Base-by-base conservation (phyloP, 2,888 invertebrate species). In the Baronia brevicornis region DNA sequence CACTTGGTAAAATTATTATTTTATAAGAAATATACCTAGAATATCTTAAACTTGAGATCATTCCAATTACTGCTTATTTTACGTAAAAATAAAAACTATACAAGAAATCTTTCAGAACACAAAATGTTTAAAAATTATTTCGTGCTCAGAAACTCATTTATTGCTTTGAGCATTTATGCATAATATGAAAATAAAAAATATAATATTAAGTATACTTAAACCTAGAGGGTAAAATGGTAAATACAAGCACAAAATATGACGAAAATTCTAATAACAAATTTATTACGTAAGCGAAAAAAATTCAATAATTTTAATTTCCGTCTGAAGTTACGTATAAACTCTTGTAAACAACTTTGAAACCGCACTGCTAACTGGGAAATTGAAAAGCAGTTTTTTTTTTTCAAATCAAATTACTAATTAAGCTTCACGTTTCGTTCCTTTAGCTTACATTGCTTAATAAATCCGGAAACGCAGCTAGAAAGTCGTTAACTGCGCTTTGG, bases 371-470 rank as follows among this genome's bases (percentile, higher is more conserved):
- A 40, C 44, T 33, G 26, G 42, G 49, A 54, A 55, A 49, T 51
- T 56, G 53, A 62, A 63, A 60, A 38, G 50, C 52, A 46, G 46
- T 54, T 59, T 54, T 66, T 68, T 36, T 35, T 60, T 55, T 58
- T 60, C 51, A 62, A 70, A 73, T 70, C 63, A 60, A 67, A 65
- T 57, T 61, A 61, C 62, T 75, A 74, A 77, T 75, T 71, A 70
- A 66, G 58, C 72, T 64, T 70, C 68, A 68, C 62, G 54, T 54
- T 55, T 60, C 52, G 48, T 46, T 56, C 54, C 57, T 60, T 63
- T 51, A 48, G 54, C 60, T 74, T 74, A 72, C 70, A 72, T 71
- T 68, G 61, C 63, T 62, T 66, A 66, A 67, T 66, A 72, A 66
- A 67, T 55, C 60, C 54, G 53, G 60, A 54, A 69, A 63, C 48